Conservation (phyloP, 2,888 invertebrate genomes). For the Trissonchulus latispiculum region DNA sequence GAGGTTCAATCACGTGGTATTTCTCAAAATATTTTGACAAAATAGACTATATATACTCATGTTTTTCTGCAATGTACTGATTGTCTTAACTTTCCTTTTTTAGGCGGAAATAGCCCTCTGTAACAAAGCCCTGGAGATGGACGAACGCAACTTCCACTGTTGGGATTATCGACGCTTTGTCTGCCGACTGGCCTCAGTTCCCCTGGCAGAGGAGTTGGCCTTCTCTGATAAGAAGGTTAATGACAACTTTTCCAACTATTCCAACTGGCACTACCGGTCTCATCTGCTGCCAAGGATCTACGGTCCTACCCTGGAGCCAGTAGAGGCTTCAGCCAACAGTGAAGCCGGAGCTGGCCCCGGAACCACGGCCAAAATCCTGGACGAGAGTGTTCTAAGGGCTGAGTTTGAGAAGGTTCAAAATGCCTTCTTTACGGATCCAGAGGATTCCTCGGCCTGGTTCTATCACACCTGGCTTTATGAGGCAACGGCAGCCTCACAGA, state of each 20-base stretch:
- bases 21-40: too few species aligned
- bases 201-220: constrained; percentile 67
- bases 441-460: constrained; percentile 97
- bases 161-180: constrained; percentile 93
- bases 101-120: constrained; percentile 65
- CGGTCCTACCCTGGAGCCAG: too few species aligned
- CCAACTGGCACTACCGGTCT: constrained; percentile 97
- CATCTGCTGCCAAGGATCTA: constrained; percentile 63
- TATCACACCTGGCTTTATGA: constrained; percentile 93
- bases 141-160: constrained; percentile 58
- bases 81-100: too few species aligned
- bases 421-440: constrained; percentile 94
- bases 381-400: constrained; percentile 24
- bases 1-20: too few species aligned
- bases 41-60: too few species aligned
- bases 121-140: constrained; percentile 61
- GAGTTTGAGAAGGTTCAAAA: constrained; percentile 81
- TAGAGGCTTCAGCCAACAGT: too few species aligned
- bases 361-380: constrained; percentile 12
- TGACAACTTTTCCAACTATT: constrained; percentile 95
- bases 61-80: too few species aligned
- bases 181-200: constrained; percentile 61
- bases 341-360: too few species aligned
- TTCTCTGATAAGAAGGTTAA: constrained; percentile 54
- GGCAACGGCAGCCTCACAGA: too few species aligned